Percentiles rank a stretch among this genome's conserved stretches.
phyloP scores from a whole-genome alignment of 2,797 vertebrate species.

The Phoxinus dragarum region DNA sequence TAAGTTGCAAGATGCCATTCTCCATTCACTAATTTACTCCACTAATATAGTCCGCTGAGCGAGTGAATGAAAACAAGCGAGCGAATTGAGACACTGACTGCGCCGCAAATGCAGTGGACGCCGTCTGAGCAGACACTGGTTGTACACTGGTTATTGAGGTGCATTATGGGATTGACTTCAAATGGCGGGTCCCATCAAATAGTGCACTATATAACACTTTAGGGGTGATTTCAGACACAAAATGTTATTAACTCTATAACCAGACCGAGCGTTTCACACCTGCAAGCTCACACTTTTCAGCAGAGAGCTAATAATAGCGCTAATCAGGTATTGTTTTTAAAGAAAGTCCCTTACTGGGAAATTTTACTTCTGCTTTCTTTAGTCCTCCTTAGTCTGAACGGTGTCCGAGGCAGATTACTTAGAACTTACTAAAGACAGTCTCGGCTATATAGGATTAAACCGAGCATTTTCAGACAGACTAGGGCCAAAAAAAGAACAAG shows the following conservation, averaged over 20 bases:
- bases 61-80: background rate
- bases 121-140: background rate
- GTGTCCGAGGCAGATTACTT: conserved; percentile 51
- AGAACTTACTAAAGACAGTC: conserved; percentile 56
- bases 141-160: background rate
- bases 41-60: background rate
- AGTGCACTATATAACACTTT: background rate
- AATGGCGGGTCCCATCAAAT: background rate
- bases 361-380: conserved; percentile 55
- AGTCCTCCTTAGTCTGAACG: conserved; percentile 47
- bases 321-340: conserved; percentile 49
- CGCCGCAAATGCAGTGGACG: background rate
- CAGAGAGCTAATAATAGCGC: conserved; percentile 36
- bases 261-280: background rate
- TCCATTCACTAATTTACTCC: background rate
- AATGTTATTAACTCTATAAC: background rate
- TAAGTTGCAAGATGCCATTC: background rate
- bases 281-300: background rate
- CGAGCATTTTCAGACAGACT: conserved; percentile 38
- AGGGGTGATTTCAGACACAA: background rate
- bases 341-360: conserved; percentile 40
- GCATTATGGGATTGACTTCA: background rate
- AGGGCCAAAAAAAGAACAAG: conserved; percentile 32
- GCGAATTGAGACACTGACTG: background rate
- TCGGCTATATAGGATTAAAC: conserved; percentile 63